Base-by-base conservation (phyloP, 2,797 vertebrate species). In the Phrynocephalus guinanensis region DNA sequence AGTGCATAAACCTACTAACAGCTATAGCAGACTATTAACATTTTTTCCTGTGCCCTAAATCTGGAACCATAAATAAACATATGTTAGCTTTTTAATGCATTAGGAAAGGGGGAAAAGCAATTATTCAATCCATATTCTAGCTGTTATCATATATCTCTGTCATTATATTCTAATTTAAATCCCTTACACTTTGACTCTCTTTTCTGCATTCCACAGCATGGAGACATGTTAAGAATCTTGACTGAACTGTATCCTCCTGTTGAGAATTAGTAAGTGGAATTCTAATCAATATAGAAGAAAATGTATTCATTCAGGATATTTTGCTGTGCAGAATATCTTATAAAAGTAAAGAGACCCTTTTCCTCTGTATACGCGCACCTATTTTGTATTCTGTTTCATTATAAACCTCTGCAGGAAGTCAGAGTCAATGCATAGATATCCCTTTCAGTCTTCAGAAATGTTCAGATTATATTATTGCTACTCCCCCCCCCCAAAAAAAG, bases 201-300 rank as follows among this genome's bases (percentile, higher is more conserved):
- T 56, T 50, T 93, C 91, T 93, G 16, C 71, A 87, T 93, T 93
- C 91, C 87, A 82, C 38, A 88, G 44, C 83, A 92, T n/a, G 33
- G 52, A 90, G 52, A 83, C 50, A 76, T 90, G 90, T 76, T 92
- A 22, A 38, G 85, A 92, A 83, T 82, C 24, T 86, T 82, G 28
- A 2, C 88, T 92, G 67, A 60, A 94, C 87, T 94, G 91, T 86
- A 77, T 79, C 78, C 90, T 60, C 87, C n/a, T 78, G 81, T 7
- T 75, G 20, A 88, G 86, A 94, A 93, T 88, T 86, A 38, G 77
- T 91, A 92, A 94, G 92, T 79, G 87, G 84, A 33, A 82, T 83
- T 91, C 90, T 83, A 93, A 92, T 93, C 88, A 92, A 86, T 52
- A 82, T 90, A 82, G 90, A 95, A 50, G 70, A 94, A 93, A 87